Conservation (phyloP, 2,888 invertebrate species). For the Lagria hirta region DNA sequence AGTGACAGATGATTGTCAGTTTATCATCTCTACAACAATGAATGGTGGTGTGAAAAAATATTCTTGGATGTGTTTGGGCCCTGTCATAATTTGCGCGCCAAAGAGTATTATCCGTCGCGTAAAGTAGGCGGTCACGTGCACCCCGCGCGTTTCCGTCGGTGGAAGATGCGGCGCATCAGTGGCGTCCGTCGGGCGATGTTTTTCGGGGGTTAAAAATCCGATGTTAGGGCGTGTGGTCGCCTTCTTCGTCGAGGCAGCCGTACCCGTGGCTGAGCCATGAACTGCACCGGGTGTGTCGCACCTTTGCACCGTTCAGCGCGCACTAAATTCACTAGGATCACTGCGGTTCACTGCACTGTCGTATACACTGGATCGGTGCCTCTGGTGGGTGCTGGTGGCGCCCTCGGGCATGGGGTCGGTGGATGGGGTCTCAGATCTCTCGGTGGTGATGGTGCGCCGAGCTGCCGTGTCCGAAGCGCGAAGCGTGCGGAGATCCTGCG, state of each 20-base stretch:
- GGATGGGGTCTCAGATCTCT: slow-evolving; percentile 33
- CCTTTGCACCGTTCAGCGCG: slow-evolving; percentile 37
- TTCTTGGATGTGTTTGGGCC: too few relatives aligned
- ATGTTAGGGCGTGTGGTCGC: slow-evolving; percentile 37
- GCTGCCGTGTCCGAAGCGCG: slow-evolving; percentile 49
- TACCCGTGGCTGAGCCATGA: slow-evolving; percentile 91
- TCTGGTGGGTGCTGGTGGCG: slow-evolving; percentile 33
- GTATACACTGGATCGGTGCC: slow-evolving; percentile 37
- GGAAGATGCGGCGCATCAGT: slow-evolving; percentile 29
- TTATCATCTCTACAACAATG: too few relatives aligned
- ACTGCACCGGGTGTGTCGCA: slow-evolving; percentile 61
- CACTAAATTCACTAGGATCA: slow-evolving; percentile 28
- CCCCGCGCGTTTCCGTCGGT: slow-evolving; percentile 2
- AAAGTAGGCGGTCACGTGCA: slow-evolving; percentile 11
- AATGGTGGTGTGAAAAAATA: too few relatives aligned
- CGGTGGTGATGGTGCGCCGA: slow-evolving; percentile 40
- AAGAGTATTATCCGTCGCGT: slow-evolving; percentile 5
- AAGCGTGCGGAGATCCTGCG: slow-evolving; percentile 62
- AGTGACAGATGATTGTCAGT: too few relatives aligned
- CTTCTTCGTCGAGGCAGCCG: slow-evolving; percentile 50
- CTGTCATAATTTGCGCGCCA: too few relatives aligned
- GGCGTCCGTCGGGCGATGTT: slow-evolving; percentile 35
- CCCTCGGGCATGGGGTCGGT: slow-evolving; percentile 38
- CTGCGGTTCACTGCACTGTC: slow-evolving; percentile 40
- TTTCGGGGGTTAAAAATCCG: too few relatives aligned